Evolutionary conservation across 2,888 invertebrate genomes (phyloP).

Genomic region (Cephalotes varians): DNA sequence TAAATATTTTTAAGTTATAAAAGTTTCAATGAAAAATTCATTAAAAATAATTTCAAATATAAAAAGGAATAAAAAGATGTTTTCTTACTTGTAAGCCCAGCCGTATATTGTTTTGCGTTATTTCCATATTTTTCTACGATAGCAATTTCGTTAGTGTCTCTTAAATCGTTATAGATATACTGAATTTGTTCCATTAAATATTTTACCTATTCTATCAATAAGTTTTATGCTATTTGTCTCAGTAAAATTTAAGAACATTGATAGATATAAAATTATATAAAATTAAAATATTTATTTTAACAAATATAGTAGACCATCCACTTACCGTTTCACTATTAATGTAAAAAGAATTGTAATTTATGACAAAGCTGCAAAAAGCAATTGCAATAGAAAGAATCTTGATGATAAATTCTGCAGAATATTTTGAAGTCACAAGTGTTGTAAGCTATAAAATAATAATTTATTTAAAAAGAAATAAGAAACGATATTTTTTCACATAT

Average conservation of each 20-base stretch:
- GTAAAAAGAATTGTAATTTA: slow-evolving; percentile 8
- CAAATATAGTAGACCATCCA: neutral
- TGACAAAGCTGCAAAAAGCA: neutral
- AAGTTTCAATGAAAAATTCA: neutral
- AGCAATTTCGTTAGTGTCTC: slow-evolving; percentile 1
- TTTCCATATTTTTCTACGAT: slow-evolving; percentile 15
- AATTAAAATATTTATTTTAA: neutral
- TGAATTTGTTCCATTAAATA: slow-evolving; percentile 11
- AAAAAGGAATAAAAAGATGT: neutral
- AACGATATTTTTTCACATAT: neutral
- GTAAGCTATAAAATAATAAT: slow-evolving; percentile 5
- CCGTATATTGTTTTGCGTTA: neutral
- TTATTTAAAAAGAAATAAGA: neutral
- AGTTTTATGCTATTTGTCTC: neutral
- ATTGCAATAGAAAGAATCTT: neutral
- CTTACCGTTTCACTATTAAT: slow-evolving; percentile 4
- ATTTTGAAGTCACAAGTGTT: neutral
- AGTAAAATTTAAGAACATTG: neutral
- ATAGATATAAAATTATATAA: neutral
- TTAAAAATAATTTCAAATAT: neutral
- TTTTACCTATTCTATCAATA: slow-evolving; percentile 1
- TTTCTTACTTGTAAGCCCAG: neutral
- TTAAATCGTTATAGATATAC: neutral
- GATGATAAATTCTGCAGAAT: neutral
- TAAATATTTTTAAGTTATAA: neutral